Evolutionary conservation across 2,888 invertebrate species (phyloP).

Genomic region (Acanthoscelides obtectus): DNA sequence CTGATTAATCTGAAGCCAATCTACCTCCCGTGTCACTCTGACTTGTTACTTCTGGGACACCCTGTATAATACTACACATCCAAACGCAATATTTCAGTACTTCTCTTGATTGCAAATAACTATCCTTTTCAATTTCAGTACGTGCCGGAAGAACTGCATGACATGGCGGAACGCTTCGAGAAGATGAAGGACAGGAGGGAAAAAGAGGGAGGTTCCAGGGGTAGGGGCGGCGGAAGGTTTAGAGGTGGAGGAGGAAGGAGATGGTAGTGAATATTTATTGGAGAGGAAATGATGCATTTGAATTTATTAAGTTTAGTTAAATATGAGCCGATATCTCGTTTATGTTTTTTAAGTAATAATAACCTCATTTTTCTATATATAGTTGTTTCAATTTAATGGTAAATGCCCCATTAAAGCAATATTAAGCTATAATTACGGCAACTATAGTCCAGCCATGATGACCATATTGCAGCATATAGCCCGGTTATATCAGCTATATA

Average conservation of each 20-base stretch:
- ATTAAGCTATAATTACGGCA: no score
- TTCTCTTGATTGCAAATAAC: no score
- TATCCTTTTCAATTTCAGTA: conserved; percentile 49
- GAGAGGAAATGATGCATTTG: conserved; percentile 6
- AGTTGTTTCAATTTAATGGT: no score
- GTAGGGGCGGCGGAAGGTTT: conserved; percentile 25
- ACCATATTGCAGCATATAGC: no score
- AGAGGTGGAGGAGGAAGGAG: conserved; percentile 30
- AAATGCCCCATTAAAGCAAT: no score
- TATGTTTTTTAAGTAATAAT: not conserved
- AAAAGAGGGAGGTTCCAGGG: conserved; percentile 36
- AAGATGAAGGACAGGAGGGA: conserved; percentile 60
- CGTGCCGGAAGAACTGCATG: conserved; percentile 68
- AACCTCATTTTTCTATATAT: not conserved
- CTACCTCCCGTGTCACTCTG: no score
- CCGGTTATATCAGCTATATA: no score
- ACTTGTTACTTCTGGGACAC: no score
- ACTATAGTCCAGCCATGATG: no score
- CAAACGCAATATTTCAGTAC: no score
- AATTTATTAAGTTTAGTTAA: not conserved
- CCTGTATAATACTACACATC: no score
- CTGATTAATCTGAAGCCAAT: no score
- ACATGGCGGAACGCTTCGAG: conserved; percentile 72
- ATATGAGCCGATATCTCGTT: not conserved
- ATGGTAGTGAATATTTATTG: not conserved